Conservation (phyloP, 2,888 invertebrate genomes). For the Euphydryas editha region DNA sequence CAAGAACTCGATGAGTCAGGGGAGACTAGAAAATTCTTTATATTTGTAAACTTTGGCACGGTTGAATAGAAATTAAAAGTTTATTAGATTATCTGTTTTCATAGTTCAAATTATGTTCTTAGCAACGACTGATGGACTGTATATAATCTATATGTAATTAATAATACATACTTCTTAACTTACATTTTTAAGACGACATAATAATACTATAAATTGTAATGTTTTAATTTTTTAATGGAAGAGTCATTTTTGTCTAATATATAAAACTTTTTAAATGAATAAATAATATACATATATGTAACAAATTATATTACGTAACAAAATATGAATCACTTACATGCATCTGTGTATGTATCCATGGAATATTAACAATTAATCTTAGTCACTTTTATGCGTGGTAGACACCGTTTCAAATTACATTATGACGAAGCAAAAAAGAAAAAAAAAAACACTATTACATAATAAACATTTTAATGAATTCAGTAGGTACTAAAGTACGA, state of each 20-base stretch:
- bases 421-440: neutral
- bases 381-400: neutral
- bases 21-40: neutral
- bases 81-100: neutral
- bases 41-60: slow-evolving; percentile 1
- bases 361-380: neutral
- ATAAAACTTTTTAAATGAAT: neutral
- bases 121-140: neutral
- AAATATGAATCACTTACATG: neutral
- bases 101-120: neutral
- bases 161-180: no score
- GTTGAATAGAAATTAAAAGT: neutral
- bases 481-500: no score
- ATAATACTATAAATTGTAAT: no score
- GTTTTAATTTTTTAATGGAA: no score
- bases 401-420: neutral
- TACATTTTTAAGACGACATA: no score
- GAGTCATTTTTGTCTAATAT: no score
- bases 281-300: no score
- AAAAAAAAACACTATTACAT: neutral
- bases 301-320: no score
- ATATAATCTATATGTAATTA: no score
- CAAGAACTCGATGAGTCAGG: slow-evolving; percentile 5
- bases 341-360: slow-evolving; percentile 6
- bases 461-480: neutral